phyloP scores from a whole-genome alignment of 2,888 invertebrate genomes.

The Alcis repandata region DNA sequence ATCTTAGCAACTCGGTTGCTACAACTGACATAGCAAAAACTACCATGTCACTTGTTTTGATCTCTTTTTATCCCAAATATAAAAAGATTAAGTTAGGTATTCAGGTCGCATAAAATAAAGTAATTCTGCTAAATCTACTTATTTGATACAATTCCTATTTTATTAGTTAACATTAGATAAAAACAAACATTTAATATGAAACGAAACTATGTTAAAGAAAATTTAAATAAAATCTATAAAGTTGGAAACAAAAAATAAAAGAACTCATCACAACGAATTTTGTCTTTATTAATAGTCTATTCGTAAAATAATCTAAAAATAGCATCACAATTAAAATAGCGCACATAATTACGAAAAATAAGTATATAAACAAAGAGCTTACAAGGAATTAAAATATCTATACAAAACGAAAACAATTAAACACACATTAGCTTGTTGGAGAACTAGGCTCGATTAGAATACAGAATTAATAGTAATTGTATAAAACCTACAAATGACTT shows the following conservation, averaged over 20 bases:
- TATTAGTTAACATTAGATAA: neutral
- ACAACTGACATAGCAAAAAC: conserved; percentile 4
- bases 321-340: conserved; percentile 80
- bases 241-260: conserved; percentile 61
- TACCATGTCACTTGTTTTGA: conserved; percentile 27
- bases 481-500: neutral
- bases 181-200: neutral
- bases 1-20: conserved; percentile 44
- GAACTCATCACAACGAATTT: conserved; percentile 70
- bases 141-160: conserved; percentile 32
- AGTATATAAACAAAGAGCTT: conserved; percentile 59
- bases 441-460: conserved; percentile 36
- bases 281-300: conserved; percentile 83
- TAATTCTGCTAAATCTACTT: conserved; percentile 5
- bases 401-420: conserved; percentile 55
- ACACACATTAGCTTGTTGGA: conserved; percentile 29
- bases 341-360: conserved; percentile 62
- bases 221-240: neutral
- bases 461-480: conserved; percentile 44
- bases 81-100: conserved; percentile 24
- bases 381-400: conserved; percentile 54
- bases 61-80: conserved; percentile 42
- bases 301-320: conserved; percentile 82
- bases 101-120: neutral
- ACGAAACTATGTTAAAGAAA: neutral